Percentiles rank a stretch among this genome's conserved stretches.
Evolutionary conservation across 2,797 vertebrate species (phyloP).

Genomic region (Myripristis murdjan): DNA sequence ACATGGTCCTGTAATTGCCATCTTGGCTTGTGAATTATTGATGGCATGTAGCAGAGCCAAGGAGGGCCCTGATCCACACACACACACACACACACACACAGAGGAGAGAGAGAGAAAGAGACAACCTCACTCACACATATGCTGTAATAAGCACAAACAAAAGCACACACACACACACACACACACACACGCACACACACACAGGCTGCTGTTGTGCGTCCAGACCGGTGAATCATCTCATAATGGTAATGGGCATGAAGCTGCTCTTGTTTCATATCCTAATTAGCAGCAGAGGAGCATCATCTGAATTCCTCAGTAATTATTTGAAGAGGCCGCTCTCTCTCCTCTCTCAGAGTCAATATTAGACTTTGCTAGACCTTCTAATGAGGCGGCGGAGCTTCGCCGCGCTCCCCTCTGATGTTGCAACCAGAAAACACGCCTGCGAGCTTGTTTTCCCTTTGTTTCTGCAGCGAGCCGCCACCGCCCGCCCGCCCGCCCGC

Average conservation of each 20-base stretch:
- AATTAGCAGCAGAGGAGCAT: constrained; percentile 70
- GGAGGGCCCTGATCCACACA: constrained; percentile 56
- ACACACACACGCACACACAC: too few species aligned
- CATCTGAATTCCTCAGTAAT: constrained; percentile 69
- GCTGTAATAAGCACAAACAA: constrained; percentile 58
- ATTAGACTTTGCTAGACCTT: constrained; percentile 70
- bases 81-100: constrained; percentile 40
- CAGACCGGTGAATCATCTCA: constrained; percentile 61
- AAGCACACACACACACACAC: constrained; percentile 42
- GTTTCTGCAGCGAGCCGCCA: background rate
- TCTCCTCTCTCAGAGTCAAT: constrained; percentile 70
- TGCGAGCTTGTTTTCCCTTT: constrained; percentile 12
- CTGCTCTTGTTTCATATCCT: constrained; percentile 73
- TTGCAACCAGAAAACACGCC: constrained; percentile 28
- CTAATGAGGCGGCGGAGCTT: constrained; percentile 57
- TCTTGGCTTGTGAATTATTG: constrained; percentile 89
- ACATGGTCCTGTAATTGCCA: constrained; percentile 89
- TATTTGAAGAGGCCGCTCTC: constrained; percentile 73
- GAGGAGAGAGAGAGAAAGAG: too few species aligned
- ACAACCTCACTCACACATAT: constrained; percentile 15
- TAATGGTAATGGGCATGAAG: constrained; percentile 60
- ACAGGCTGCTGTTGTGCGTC: background rate
- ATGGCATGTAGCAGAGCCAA: constrained; percentile 83
- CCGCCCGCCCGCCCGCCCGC: background rate
- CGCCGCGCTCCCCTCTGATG: constrained; percentile 36